A percentile compares a stretch with the other conserved stretches of the same genome.
These are phyloP conservation scores for Calycopis cecrops DNA, from an alignment of 1,140 invertebrate genomes.

Conservation along the genomic window DNA sequence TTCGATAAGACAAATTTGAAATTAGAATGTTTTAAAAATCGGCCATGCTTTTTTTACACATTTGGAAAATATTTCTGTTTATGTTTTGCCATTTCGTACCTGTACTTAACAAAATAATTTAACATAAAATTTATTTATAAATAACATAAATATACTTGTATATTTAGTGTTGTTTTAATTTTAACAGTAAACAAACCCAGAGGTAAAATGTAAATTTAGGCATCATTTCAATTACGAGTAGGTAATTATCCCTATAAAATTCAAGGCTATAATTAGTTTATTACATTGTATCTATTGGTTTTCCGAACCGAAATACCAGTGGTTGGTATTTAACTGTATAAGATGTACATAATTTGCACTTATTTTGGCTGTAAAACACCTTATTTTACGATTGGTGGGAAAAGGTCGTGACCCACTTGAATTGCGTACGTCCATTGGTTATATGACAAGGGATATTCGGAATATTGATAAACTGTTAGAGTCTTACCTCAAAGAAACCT, in stretches of 20 bases:
- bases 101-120: too few relatives aligned
- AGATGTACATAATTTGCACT: conserved; percentile 5
- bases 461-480: not conserved
- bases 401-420: conserved; percentile 29
- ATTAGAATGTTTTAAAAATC: too few relatives aligned
- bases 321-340: conserved; percentile 21
- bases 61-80: too few relatives aligned
- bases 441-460: not conserved
- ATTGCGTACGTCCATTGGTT: not conserved
- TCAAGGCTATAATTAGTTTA: too few relatives aligned
- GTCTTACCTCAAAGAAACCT: not conserved
- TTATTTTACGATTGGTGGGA: conserved; percentile 27
- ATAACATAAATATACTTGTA: not conserved
- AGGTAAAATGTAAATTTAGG: too few relatives aligned
- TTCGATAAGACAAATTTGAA: too few relatives aligned
- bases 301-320: conserved; percentile 18
- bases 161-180: not conserved
- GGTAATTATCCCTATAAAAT: too few relatives aligned
- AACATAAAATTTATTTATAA: too few relatives aligned
- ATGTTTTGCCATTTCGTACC: too few relatives aligned
- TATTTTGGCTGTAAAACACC: conserved; percentile 8
- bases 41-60: too few relatives aligned
- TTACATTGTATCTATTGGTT: too few relatives aligned
- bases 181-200: conserved; percentile 2
- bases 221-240: too few relatives aligned